Evolutionary conservation across 2,113 vertebrate genomes (phyloP), one percentile per base, ranked within the genome.

Genomic region (Chaenocephalus aceratus): DNA sequence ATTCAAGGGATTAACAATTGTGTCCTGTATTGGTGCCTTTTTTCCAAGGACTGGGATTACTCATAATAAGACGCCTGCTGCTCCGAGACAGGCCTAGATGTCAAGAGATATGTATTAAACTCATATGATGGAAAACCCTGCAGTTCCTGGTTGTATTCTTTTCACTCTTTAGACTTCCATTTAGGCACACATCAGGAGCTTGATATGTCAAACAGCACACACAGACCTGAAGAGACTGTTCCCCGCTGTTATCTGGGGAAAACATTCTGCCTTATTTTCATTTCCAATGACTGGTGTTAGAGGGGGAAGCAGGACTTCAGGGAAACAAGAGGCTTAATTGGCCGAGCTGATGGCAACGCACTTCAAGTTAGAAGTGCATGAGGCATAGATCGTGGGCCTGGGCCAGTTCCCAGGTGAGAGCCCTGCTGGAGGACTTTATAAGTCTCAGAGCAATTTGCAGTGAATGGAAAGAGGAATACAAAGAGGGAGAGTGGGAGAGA

Each of bases 371-470:
- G 88, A 90, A 92, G 90, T 89, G 89, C 91, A 90, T 76, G 87
- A 93, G 93, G 91, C 92, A 91, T 91, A 91, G 91, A 94, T 93
- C 89, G 79, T 71, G 90, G 85, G 90, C 90, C 83, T 46, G 52
- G 87, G 88, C 87, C 86, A 72, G 88, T 85, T 95, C 94, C 94
- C 93, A 91, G 85, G 93, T 93, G 94, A 92, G 88, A 70, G 62
- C 83, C 86, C 78, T 88, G 86, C 87, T 81, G 66, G 83, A 89
- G 89, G 91, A 87, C 87, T 89, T 93, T 91, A 78, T 72, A 92
- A 92, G 89, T 94, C 93, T 94, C 92, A 89, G 82, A 95, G 93
- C 95, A 95, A 95, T 95, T 95, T 95, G 86, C 91, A 90, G 88
- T 77, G 89, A 93, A 91, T 86, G 61, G 80, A 89, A 88, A 86